phyloP scores from a whole-genome alignment of 2,888 invertebrate species.

The Galerucella nymphaeae region DNA sequence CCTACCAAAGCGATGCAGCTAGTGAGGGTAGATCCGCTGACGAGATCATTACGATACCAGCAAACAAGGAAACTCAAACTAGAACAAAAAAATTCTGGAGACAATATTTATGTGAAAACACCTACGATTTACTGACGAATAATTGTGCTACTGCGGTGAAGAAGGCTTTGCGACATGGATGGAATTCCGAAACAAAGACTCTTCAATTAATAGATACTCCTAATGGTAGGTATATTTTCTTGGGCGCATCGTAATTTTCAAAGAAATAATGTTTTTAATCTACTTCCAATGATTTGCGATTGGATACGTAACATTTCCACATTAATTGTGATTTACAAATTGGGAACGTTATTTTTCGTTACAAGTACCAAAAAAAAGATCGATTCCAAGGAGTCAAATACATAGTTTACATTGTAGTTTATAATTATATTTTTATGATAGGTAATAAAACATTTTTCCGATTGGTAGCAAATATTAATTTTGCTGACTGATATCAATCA shows the following conservation, averaged over 20 bases:
- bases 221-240: not conserved
- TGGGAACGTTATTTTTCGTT: not conserved
- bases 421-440: too few species aligned
- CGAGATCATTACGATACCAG: slow-evolving; percentile 10
- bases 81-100: slow-evolving; percentile 9
- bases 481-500: too few species aligned
- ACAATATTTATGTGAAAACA: not conserved
- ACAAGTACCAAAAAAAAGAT: not conserved
- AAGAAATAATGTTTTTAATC: not conserved
- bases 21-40: slow-evolving; percentile 6
- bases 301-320: not conserved
- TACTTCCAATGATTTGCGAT: not conserved
- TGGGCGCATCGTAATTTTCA: slow-evolving; percentile 2
- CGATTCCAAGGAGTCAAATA: not conserved
- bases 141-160: slow-evolving; percentile 15
- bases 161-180: slow-evolving; percentile 7
- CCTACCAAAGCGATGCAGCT: not conserved
- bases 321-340: not conserved
- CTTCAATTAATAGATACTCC: slow-evolving; percentile 15
- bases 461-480: too few species aligned
- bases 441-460: too few species aligned
- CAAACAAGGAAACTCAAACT: not conserved
- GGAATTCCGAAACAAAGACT: not conserved
- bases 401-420: too few species aligned
- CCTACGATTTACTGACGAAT: slow-evolving; percentile 7